These are phyloP conservation scores for Muscicapa comitata DNA, from an alignment of 2,797 vertebrate species.

Conservation along the genomic window DNA sequence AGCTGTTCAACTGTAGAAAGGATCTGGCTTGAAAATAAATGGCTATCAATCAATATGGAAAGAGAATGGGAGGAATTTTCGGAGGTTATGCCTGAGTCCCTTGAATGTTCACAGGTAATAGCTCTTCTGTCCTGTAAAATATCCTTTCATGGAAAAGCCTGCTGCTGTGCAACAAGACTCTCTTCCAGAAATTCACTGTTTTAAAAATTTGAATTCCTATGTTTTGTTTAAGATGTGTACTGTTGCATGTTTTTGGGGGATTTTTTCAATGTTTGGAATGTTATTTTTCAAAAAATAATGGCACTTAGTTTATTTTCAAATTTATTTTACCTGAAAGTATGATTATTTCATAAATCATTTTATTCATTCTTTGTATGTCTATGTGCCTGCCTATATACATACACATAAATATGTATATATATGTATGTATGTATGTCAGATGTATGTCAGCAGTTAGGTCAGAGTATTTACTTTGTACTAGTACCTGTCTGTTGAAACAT, in stretches of 20 bases:
- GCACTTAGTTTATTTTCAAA: neutral
- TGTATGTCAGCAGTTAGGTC: neutral
- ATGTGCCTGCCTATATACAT: neutral
- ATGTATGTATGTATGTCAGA: neutral
- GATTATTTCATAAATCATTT: neutral
- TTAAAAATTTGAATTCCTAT: neutral
- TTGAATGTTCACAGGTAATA: neutral
- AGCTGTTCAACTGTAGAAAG: neutral
- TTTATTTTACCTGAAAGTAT: neutral
- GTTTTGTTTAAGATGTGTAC: neutral
- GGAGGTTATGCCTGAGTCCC: neutral
- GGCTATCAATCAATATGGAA: neutral
- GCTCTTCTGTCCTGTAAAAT: neutral
- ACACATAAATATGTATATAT: rapidly evolving
- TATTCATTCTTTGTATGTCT: neutral
- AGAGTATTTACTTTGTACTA: neutral
- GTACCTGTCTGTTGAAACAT: neutral
- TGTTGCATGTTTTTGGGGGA: neutral
- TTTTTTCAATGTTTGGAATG: neutral
- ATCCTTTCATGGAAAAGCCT: neutral
- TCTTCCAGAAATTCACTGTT: neutral
- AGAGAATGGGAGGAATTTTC: neutral
- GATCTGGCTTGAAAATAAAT: neutral
- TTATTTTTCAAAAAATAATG: neutral
- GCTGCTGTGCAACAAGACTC: neutral